Evolutionary conservation across 92 coral and sea anemone genomes (phyloP).

Genomic region (Nematostella vectensis): DNA sequence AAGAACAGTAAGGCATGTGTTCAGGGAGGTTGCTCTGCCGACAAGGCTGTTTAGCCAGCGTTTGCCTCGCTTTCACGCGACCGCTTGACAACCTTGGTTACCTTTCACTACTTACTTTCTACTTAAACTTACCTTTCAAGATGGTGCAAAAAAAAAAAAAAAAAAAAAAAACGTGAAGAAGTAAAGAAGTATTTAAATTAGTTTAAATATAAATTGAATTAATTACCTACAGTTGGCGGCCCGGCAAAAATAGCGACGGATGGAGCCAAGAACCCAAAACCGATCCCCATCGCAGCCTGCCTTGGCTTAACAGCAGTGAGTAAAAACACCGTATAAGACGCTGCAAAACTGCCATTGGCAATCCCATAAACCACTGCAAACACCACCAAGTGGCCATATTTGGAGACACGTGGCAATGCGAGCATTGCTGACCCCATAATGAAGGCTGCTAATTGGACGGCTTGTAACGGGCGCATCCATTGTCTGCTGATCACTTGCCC

Average conservation of each 20-base stretch:
- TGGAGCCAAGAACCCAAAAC: conserved; percentile 3
- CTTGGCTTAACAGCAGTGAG: conserved; percentile 14
- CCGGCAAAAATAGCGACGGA: conserved; percentile 6
- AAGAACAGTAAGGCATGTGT: no score
- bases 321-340: conserved; percentile 6
- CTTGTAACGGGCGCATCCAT: conserved; percentile 9
- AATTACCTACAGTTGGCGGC: conserved; percentile 14
- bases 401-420: conserved; percentile 2
- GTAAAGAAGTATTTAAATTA: no score
- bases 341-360: conserved; percentile 14
- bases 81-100: no score
- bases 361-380: conserved; percentile 22
- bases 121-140: no score
- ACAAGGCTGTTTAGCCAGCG: no score
- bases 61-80: no score
- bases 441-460: conserved; percentile 10
- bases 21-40: no score
- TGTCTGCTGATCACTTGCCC: conserved; percentile 12
- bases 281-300: conserved; percentile 9
- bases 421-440: conserved; percentile 10
- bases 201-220: neutral
- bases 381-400: conserved; percentile 17
- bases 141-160: no score
- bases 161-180: neutral
- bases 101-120: no score